These are phyloP conservation scores for Nymphalis c-album DNA, from an alignment of 2,888 invertebrate species.

Conservation along the genomic window DNA sequence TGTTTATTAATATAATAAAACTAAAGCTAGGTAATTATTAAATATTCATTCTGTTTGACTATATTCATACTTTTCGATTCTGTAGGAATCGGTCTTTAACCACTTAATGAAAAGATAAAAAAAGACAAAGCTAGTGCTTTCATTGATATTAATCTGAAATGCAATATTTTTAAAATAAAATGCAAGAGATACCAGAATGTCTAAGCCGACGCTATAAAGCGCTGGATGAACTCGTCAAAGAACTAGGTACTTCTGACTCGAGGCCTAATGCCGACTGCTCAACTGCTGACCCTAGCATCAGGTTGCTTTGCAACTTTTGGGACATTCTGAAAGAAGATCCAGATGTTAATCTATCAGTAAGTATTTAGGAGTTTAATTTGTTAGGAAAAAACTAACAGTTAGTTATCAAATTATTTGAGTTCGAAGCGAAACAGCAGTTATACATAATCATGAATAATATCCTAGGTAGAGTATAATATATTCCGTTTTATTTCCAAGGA, in stretches of 20 bases:
- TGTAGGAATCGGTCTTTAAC: too few relatives aligned
- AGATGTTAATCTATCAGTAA: constrained; percentile 45
- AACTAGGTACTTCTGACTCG: constrained; percentile 44
- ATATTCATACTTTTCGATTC: too few relatives aligned
- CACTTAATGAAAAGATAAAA: too few relatives aligned
- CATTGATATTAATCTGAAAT: neutral
- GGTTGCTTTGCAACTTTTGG: constrained; percentile 71
- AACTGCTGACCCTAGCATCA: constrained; percentile 50
- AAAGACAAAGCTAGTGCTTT: neutral
- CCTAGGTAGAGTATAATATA: too few relatives aligned
- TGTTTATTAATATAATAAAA: too few relatives aligned
- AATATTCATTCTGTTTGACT: too few relatives aligned
- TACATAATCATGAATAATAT: too few relatives aligned
- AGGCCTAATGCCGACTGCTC: constrained; percentile 25
- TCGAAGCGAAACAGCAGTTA: too few relatives aligned
- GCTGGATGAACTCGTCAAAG: constrained; percentile 58
- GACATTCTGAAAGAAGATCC: constrained; percentile 66
- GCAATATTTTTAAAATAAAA: constrained; percentile 38
- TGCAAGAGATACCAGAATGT: constrained; percentile 63
- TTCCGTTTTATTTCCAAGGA: too few relatives aligned
- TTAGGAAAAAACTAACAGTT: too few relatives aligned
- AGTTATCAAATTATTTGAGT: too few relatives aligned
- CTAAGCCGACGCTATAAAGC: constrained; percentile 57
- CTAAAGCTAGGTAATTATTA: too few relatives aligned
- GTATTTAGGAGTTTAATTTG: neutral